Conservation (phyloP, 53 echinoderm and acorn worm genomes). For the Echinometra lucunter region DNA sequence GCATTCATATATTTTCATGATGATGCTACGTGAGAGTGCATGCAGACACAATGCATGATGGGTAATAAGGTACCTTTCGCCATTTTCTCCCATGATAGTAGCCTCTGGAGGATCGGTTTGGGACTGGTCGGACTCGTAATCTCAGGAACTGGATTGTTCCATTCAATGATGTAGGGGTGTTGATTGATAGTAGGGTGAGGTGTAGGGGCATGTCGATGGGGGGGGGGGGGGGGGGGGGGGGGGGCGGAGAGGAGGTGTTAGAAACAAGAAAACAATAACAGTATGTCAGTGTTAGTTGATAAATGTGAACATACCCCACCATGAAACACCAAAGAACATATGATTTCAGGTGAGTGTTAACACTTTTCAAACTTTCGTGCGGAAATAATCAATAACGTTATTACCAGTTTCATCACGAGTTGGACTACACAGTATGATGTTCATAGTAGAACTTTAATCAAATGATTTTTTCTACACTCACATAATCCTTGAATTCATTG, state of each 20-base stretch:
- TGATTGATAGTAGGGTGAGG: background rate
- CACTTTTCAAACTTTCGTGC: slow-evolving; percentile 18
- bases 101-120: slow-evolving; percentile 24
- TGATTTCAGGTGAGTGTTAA: background rate
- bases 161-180: slow-evolving; percentile 21
- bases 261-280: slow-evolving; percentile 58
- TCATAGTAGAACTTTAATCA: too few relatives aligned
- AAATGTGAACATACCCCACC: background rate
- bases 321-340: slow-evolving; percentile 30
- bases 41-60: slow-evolving; percentile 33
- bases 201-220: slow-evolving; percentile 7
- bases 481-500: too few relatives aligned
- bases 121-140: slow-evolving; percentile 64
- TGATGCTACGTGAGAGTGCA: background rate
- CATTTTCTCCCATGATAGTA: slow-evolving; percentile 37
- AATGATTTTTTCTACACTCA: too few relatives aligned
- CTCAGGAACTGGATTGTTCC: slow-evolving; percentile 50
- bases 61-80: slow-evolving; percentile 58
- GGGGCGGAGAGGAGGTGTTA: background rate
- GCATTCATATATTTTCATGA: background rate
- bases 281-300: slow-evolving; percentile 54
- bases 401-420: background rate
- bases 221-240: background rate
- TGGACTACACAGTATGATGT: background rate
- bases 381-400: background rate